phyloP scores from a whole-genome alignment of 92 coral and sea anemone genomes.

The Actinernus sp. region DNA sequence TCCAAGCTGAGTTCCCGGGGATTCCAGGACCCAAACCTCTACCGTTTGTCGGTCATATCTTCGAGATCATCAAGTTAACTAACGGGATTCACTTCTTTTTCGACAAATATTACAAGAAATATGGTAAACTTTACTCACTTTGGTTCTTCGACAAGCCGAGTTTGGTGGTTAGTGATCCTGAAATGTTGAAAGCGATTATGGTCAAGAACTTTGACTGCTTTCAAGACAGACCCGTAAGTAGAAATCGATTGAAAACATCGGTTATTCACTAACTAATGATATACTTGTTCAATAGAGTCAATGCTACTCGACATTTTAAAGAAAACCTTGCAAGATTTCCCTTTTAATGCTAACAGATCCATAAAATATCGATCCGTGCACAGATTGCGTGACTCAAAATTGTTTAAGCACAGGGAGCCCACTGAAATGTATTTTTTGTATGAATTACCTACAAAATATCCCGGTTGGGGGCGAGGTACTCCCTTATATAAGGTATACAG shows the following conservation, averaged over 20 bases:
- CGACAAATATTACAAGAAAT: conserved; percentile 65
- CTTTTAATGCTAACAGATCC: no score
- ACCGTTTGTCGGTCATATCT: conserved; percentile 58
- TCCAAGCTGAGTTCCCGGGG: conserved; percentile 41
- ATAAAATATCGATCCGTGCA: no score
- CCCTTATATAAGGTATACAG: no score
- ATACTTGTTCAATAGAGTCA: no score
- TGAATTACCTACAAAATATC: no score
- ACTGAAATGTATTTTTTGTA: no score
- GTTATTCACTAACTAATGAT: no score
- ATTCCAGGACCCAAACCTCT: conserved; percentile 75
- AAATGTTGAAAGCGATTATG: conserved; percentile 15
- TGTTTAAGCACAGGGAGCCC: no score
- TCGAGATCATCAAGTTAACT: conserved; percentile 22
- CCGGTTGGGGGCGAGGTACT: no score
- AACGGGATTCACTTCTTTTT: conserved; percentile 50
- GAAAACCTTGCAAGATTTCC: no score
- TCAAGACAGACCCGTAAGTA: conserved; percentile 27
- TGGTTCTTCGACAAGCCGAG: neutral
- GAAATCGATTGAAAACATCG: neutral
- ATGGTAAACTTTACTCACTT: conserved; percentile 44
- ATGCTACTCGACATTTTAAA: no score
- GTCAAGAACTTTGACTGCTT: conserved; percentile 40
- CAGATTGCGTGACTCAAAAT: no score
- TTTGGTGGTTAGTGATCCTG: conserved; percentile 16